Evolutionary conservation across 2,888 invertebrate genomes (phyloP).

Genomic region (Entomobrya proxima): DNA sequence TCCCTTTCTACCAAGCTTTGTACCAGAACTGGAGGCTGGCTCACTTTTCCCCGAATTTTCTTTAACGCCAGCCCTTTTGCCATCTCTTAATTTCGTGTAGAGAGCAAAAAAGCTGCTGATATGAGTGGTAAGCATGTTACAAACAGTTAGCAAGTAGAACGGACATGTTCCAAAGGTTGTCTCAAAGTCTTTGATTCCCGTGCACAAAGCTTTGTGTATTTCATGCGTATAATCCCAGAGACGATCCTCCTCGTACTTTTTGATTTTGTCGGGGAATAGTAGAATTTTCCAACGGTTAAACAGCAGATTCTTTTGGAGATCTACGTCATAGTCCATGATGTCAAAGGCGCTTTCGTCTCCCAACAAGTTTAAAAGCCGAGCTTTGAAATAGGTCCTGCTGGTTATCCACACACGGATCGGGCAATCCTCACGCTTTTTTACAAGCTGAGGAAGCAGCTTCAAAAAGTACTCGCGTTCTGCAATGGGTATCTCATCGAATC

Average conservation of each 20-base stretch:
- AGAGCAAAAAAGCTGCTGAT: not conserved
- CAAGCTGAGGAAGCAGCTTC: not conserved
- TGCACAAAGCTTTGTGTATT: not conserved
- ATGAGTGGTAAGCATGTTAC: not conserved
- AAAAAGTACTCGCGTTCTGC: not conserved
- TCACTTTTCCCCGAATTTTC: not conserved
- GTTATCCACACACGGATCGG: conserved; percentile 41
- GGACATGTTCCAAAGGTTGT: conserved; percentile 1
- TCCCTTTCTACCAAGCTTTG: too few species aligned
- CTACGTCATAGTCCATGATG: not conserved
- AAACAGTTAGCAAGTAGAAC: not conserved
- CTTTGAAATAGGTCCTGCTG: not conserved
- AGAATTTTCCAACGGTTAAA: not conserved
- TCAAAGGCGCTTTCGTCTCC: not conserved
- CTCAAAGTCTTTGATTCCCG: not conserved
- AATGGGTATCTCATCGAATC: conserved; percentile 35
- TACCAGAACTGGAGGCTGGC: too few species aligned
- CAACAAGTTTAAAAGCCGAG: not conserved
- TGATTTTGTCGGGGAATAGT: not conserved
- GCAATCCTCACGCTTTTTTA: not conserved
- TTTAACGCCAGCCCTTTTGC: not conserved
- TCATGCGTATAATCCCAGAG: not conserved
- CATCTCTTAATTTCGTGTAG: not conserved
- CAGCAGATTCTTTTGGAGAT: not conserved
- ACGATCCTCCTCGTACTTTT: not conserved